phyloP scores from a whole-genome alignment of 2,113 vertebrate species.

The Callorhinus ursinus region DNA sequence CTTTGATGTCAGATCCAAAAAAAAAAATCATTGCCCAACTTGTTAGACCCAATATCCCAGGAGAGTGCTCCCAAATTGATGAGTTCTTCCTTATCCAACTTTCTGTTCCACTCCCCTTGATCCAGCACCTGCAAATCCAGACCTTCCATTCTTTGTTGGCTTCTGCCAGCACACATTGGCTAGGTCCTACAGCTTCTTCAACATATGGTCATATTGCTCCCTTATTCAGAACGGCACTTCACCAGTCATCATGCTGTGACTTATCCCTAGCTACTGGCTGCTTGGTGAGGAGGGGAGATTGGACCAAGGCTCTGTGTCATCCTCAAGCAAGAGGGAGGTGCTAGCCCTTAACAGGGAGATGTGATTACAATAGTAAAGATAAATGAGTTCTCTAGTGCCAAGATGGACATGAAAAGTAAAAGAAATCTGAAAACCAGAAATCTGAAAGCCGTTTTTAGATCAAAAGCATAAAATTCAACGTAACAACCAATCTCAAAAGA shows the following conservation, averaged over 20 bases:
- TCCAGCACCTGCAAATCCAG: background rate
- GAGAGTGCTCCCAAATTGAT: background rate
- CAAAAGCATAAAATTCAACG: background rate
- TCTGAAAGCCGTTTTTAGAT: background rate
- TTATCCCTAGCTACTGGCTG: background rate
- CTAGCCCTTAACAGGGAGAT: too few relatives aligned
- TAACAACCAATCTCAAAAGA: conserved; percentile 22
- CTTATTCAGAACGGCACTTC: background rate
- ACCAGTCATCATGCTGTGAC: background rate
- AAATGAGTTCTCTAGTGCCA: background rate
- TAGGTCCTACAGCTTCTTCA: background rate
- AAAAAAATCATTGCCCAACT: background rate
- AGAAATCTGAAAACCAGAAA: background rate
- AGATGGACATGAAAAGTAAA: background rate
- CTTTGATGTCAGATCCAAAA: background rate
- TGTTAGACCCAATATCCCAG: background rate
- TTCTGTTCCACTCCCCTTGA: background rate
- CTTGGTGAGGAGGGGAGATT: background rate
- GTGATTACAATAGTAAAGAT: background rate
- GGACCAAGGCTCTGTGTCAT: background rate
- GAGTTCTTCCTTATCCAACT: background rate
- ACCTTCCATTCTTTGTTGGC: background rate
- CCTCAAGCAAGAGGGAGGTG: background rate
- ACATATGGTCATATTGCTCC: background rate
- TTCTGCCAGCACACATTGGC: background rate